A percentile compares a stretch with the other conserved stretches of the same genome.
Evolutionary conservation across 2,888 invertebrate species (phyloP).

Genomic region (Eubasilissa splendida): DNA sequence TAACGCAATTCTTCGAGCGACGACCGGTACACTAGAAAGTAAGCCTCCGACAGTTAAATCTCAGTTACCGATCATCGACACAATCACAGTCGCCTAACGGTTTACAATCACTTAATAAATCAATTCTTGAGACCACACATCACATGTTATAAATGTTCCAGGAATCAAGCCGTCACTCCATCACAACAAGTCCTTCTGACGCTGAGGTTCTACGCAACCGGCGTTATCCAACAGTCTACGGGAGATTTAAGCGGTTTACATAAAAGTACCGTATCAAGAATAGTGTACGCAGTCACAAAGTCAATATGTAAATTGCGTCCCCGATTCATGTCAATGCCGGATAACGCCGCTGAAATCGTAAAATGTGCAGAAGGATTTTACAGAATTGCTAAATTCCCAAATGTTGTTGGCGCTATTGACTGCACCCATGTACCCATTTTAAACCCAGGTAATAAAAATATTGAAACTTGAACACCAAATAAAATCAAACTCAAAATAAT

Average conservation of each 20-base stretch:
- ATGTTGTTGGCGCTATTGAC: not conserved
- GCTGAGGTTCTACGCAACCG: not conserved
- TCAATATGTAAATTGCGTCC: not conserved
- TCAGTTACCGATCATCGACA: too few species aligned
- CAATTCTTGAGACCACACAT: too few species aligned
- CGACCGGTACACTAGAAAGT: too few species aligned
- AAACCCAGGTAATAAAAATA: too few species aligned
- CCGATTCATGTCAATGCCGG: not conserved
- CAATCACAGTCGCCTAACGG: too few species aligned
- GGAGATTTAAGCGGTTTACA: not conserved
- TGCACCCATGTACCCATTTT: not conserved
- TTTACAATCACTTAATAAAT: too few species aligned
- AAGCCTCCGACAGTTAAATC: too few species aligned
- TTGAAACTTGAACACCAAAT: too few species aligned
- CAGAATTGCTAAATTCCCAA: not conserved
- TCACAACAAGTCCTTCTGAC: not conserved
- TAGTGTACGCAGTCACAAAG: not conserved
- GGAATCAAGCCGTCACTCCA: constrained; percentile 2
- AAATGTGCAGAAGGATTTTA: not conserved
- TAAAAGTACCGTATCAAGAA: not conserved
- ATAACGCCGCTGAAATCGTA: not conserved
- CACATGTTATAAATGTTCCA: not conserved
- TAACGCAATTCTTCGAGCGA: too few species aligned
- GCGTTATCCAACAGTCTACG: not conserved
- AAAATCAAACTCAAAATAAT: too few species aligned